A percentile compares a stretch with the other conserved stretches of the same genome.
phyloP scores from a whole-genome alignment of 2,888 invertebrate genomes.

The Miltochrista miniata region DNA sequence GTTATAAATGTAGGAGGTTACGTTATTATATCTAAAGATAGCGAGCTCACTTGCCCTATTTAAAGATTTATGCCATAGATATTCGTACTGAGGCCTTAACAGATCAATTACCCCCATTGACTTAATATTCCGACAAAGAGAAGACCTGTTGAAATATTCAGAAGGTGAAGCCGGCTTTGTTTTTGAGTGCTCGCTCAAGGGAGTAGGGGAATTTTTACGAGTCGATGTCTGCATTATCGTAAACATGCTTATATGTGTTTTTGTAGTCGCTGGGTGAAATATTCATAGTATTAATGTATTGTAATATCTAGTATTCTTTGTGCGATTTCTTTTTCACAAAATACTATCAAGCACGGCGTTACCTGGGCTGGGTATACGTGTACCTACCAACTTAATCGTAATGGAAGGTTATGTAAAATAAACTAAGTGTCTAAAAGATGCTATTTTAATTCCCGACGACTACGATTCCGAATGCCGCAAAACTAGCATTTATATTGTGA shows the following conservation, averaged over 20 bases:
- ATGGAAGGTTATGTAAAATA: no score
- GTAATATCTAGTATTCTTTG: no score
- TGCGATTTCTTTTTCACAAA: no score
- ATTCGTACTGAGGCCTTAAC: constrained; percentile 59
- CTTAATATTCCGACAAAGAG: constrained; percentile 80
- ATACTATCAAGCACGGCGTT: no score
- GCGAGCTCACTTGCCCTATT: constrained; percentile 42
- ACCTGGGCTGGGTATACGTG: no score
- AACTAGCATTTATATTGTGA: not conserved
- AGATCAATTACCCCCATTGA: constrained; percentile 82
- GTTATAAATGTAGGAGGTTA: constrained; percentile 32
- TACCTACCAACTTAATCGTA: no score
- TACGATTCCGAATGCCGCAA: no score
- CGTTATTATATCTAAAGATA: constrained; percentile 21
- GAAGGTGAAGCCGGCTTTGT: constrained; percentile 71
- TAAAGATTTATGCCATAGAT: constrained; percentile 62
- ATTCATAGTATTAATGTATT: no score
- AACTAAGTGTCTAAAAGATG: no score
- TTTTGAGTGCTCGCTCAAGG: constrained; percentile 73
- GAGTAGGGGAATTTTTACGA: constrained; percentile 72
- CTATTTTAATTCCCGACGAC: no score
- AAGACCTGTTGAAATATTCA: constrained; percentile 81
- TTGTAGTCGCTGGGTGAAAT: constrained; percentile 32
- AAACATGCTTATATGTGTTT: constrained; percentile 59
- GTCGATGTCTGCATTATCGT: constrained; percentile 72